These are phyloP conservation scores for Microctenopoma lineatum DNA, from an alignment of 2,797 vertebrate species.

Conservation along the genomic window DNA sequence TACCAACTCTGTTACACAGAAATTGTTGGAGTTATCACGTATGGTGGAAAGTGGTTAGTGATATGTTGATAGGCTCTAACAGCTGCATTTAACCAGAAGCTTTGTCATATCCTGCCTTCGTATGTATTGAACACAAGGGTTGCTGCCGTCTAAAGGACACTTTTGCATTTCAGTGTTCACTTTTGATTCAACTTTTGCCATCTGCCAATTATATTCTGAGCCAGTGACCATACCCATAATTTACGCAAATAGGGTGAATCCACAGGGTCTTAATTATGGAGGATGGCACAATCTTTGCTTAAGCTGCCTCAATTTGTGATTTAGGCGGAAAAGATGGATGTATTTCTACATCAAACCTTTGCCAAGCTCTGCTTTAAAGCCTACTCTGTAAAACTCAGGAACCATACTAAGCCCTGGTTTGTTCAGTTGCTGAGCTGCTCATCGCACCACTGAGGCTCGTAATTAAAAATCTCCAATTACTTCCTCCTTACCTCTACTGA, in stretches of 20 bases:
- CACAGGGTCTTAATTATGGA: constrained; percentile 63
- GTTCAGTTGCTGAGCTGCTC: constrained; percentile 56
- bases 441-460: constrained; percentile 75
- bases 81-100: background rate
- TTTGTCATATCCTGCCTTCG: constrained; percentile 13
- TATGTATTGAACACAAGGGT: constrained; percentile 4
- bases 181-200: constrained; percentile 36
- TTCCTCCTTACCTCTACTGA: constrained; percentile 72
- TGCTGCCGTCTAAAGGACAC: constrained; percentile 26
- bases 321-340: constrained; percentile 49
- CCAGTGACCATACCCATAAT: constrained; percentile 58
- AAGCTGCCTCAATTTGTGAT: constrained; percentile 62
- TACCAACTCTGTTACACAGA: no score
- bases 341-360: constrained; percentile 37
- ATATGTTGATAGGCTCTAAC: no score
- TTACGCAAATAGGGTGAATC: constrained; percentile 55
- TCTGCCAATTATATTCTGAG: constrained; percentile 45
- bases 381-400: constrained; percentile 56
- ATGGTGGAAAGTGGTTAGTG: no score
- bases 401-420: constrained; percentile 50
- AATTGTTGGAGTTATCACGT: no score
- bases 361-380: constrained; percentile 63
- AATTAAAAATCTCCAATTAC: constrained; percentile 81
- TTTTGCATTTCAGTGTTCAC: constrained; percentile 23
- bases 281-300: constrained; percentile 58